Evolutionary conservation across 2,113 vertebrate species (phyloP), one percentile per base, ranked within the genome.

Genomic region (Setophaga kirtlandii): DNA sequence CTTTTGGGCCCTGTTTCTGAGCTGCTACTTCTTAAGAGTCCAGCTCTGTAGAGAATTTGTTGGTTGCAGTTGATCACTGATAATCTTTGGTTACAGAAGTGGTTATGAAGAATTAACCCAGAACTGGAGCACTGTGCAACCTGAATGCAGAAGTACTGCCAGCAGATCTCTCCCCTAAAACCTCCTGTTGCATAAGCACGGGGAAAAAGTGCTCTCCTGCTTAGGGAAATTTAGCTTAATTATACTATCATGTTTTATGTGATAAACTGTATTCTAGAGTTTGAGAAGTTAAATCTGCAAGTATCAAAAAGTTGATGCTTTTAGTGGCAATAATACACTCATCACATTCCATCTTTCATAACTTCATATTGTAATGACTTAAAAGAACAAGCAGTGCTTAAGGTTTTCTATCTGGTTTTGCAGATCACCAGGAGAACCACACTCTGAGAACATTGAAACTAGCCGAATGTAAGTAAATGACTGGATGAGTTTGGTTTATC

Each of bases 391-490:
- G 27, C 49, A 60, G 7, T 93, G 35, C 75, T 95, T 62, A 97
- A 93, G 47, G 50, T 65, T 95, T 78, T 52, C 25, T 95, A 18
- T 96, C 97, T 98, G 53, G 96, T 91, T 98, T 97, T 99, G 94
- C 98, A 99, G 98, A 98, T 98, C 97, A 98, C 98, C 98, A 98
- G 98, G 98, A 98, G 97, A 98, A 97, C 97, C 98, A 96, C 97
- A 97, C 97, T 98, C 98, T 97, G 98, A 99, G 98, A 97, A 97
- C 98, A 97, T 98, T 96, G 98, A 99, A 99, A 98, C 99, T 98
- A 99, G 98, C 99, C 99, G 99, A 99, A 99, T 99, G 99, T 99
- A 98, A 99, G 99, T 99, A 94, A 42, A 67, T n/a, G 27, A 90
- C 59, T 44, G 49, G 56, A 94, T 84, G 52, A 67, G 35, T 94